phyloP scores from a whole-genome alignment of 2,797 vertebrate species.

The Crenuchus spilurus region DNA sequence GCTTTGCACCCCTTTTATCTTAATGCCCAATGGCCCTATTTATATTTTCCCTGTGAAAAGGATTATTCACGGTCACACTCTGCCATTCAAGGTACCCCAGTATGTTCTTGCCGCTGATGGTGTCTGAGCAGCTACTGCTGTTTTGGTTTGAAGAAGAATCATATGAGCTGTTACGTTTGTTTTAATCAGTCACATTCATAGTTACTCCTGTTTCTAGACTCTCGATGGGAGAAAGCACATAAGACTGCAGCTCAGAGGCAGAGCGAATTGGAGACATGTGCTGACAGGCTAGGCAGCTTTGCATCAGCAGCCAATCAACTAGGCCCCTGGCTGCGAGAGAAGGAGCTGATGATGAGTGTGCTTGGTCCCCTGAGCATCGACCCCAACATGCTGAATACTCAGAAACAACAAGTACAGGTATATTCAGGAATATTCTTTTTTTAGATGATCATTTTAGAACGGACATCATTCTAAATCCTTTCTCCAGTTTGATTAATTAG shows the following conservation, averaged over 20 bases:
- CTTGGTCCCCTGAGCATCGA: constrained; percentile 96
- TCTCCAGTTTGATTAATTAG: background rate
- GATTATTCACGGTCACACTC: constrained; percentile 27
- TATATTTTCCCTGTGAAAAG: constrained; percentile 20
- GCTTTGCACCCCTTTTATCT: constrained; percentile 23
- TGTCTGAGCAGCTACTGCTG: constrained; percentile 12
- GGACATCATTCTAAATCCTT: no score
- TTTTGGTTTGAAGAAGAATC: constrained; percentile 37
- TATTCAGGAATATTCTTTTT: background rate
- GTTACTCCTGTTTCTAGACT: constrained; percentile 73
- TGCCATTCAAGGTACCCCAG: constrained; percentile 23
- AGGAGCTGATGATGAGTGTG: constrained; percentile 99
- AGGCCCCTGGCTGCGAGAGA: constrained; percentile 93
- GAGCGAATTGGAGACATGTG: constrained; percentile 91
- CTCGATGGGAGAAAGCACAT: constrained; percentile 88
- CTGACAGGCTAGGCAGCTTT: constrained; percentile 88
- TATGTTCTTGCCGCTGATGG: constrained; percentile 41
- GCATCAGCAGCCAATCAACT: constrained; percentile 88
- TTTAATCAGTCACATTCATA: constrained; percentile 11
- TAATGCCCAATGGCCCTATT: constrained; percentile 15
- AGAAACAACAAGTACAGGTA: constrained; percentile 98
- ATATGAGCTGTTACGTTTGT: background rate
- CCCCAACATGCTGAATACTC: constrained; percentile 96
- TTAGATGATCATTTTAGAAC: no score
- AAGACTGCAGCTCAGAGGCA: constrained; percentile 86